Base-by-base conservation (phyloP, 2,113 vertebrate species). In the Turdus rufiventris region DNA sequence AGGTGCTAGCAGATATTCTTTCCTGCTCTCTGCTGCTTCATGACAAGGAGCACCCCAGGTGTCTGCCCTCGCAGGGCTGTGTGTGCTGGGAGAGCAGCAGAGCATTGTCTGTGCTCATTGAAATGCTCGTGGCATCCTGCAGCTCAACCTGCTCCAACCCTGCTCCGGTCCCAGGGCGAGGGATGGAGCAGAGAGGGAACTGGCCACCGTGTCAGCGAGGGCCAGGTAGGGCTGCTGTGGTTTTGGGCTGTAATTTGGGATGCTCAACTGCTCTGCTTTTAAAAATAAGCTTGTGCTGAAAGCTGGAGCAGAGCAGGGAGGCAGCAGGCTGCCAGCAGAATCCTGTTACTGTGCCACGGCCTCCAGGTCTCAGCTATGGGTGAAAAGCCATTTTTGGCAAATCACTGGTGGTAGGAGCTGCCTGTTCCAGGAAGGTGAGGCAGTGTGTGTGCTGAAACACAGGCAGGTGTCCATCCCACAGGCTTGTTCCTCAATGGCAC, bases 11-110 rank as follows among this genome's bases (percentile, higher is more conserved):
- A 18, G 51, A 16, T 54, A 4, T 3, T 20, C 26, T 7, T 6
- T 45, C 68, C 31, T n/a, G 20, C 51, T 17, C 31, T 28, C 13
- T 53, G 45, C 16, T 6, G 7, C 38, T 4, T 68, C 56, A 48
- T 31, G 57, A 5, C 0, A 18, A 60, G 24, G 61, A 54, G 14
- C 53, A 21, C n/a, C 47, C 47, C 18, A 29, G 20, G 42, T 56
- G 71, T 48, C 2, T 34, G 40, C 66, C 54, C 33, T 34, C 0
- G 0, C 31, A 12, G 11, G 7, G 19, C 67, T 36, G 66, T 20
- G 67, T 0, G 1, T 75, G 74, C 26, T 0, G 0, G 34, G 68
- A 74, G 77, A 65, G 70, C 2, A 0, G 73, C 38, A 12, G 53
- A 61, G 57, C 0, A 0, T 5, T 7, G 10, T 18, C 62, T 36